Percentiles rank a stretch among this genome's conserved stretches.
Evolutionary conservation across 2,888 invertebrate species (phyloP).

Genomic region (Polyommatus icarus): DNA sequence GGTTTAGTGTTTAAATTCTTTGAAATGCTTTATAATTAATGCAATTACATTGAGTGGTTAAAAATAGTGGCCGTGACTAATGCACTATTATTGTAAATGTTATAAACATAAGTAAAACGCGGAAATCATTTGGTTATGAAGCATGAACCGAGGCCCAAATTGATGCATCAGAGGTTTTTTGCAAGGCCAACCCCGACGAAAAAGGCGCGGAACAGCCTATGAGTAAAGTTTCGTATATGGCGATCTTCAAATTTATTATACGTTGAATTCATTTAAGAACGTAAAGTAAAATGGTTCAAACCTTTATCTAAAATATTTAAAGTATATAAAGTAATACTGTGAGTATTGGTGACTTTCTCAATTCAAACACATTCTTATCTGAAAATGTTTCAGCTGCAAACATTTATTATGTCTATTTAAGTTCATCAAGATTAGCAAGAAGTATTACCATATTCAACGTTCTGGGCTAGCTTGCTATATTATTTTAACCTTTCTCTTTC

Average conservation of each 20-base stretch:
- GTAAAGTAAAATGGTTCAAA: background rate
- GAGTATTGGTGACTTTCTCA: background rate
- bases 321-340: background rate
- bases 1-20: background rate
- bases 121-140: conserved; percentile 15
- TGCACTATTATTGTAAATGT: background rate
- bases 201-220: conserved; percentile 54
- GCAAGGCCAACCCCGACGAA: conserved; percentile 48
- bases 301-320: background rate
- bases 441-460: background rate
- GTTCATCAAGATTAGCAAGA: conserved; percentile 3
- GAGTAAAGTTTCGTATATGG: conserved; percentile 25
- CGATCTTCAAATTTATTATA: background rate
- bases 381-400: background rate
- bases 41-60: background rate
- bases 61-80: background rate
- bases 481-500: background rate
- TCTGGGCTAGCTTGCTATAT: background rate
- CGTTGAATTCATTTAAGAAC: background rate
- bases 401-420: background rate
- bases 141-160: conserved; percentile 12
- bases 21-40: background rate
- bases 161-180: conserved; percentile 42
- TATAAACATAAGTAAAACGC: conserved; percentile 8
- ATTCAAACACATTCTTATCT: background rate